Conservation (phyloP, 2,113 vertebrate genomes). For the Ursus arctos region DNA sequence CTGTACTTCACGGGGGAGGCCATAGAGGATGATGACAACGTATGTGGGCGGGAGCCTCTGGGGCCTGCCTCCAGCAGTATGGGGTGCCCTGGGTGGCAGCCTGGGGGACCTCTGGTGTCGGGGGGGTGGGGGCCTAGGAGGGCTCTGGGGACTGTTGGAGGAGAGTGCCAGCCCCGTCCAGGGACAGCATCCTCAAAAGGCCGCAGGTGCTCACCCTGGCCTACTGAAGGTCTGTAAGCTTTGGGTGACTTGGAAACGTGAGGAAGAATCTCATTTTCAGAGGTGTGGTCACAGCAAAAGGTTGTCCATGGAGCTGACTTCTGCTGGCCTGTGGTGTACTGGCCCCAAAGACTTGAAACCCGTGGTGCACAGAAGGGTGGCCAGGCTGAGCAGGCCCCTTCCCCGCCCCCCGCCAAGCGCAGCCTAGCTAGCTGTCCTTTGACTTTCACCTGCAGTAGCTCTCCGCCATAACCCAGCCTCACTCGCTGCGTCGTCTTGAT, state of each 20-base stretch:
- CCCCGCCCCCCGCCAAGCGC: not conserved
- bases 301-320: rapidly evolving
- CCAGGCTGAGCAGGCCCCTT: not conserved
- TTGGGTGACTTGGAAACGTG: rapidly evolving
- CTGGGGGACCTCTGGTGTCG: too few relatives aligned
- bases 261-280: rapidly evolving
- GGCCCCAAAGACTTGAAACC: too few relatives aligned
- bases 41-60: slow-evolving; percentile 84
- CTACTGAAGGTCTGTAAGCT: not conserved
- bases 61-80: not conserved
- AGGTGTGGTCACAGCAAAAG: too few relatives aligned
- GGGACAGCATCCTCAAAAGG: not conserved
- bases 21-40: slow-evolving; percentile 97
- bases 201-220: too few relatives aligned
- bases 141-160: not conserved
- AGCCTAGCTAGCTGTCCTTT: not conserved
- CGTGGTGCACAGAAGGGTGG: rapidly evolving
- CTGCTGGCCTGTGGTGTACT: rapidly evolving
- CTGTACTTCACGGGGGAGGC: slow-evolving; percentile 99
- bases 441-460: rapidly evolving
- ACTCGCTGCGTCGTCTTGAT: rapidly evolving
- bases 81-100: not conserved
- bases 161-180: rapidly evolving
- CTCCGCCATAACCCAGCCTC: rapidly evolving
- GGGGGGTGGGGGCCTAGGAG: too few relatives aligned